Base-by-base conservation (phyloP, 2,113 vertebrate genomes). In the Aplodontia rufa region DNA sequence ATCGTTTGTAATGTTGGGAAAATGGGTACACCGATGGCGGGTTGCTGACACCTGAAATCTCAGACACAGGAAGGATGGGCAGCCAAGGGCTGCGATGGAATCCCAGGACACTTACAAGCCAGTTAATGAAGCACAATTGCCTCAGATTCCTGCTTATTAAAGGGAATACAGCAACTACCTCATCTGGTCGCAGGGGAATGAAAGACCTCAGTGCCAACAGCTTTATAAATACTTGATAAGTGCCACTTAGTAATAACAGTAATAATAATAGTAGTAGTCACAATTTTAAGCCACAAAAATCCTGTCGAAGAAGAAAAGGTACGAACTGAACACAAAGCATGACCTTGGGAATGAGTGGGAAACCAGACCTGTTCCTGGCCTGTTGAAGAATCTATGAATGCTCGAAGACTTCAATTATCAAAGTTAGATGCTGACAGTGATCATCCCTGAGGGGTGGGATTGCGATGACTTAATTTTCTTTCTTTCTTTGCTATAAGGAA, bases 41-140 rank as follows among this genome's bases (percentile, higher is more conserved):
- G 8, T 5, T 35, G 51, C 13, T 0, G 2, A 45, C 0, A 3
- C 14, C 55, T 28, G 10, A 37, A 35, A 35, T 24, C 11, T 75
- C 40, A 47, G 30, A 20, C 19, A 10, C 0, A 2, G 35, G 12
- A 19, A 37, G 55, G 51, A 5, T 0, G 28, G 0, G 0, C 22
- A 28, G 47, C 13, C 22, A 69, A 7, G 0, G 51, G 28, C 26
- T 4, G 7, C 8, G 0, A 11, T 32, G 37, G 64, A 3, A 28
- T 10, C 64, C 2, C 1, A 0, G 51, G 47, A 19, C 42, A 5
- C 35, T 32, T 19, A 26, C 5, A 13, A 74, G n/a, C 32, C 11
- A 4, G 8, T 1, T 2, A 1, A 32, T 6, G 32, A 42, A 53
- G 60, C 42, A 6, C 53, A 1, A 0, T 10, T 47, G 47, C 37